Evolutionary conservation across 2,797 vertebrate genomes (phyloP).

Genomic region (Etheostoma nigrum): DNA sequence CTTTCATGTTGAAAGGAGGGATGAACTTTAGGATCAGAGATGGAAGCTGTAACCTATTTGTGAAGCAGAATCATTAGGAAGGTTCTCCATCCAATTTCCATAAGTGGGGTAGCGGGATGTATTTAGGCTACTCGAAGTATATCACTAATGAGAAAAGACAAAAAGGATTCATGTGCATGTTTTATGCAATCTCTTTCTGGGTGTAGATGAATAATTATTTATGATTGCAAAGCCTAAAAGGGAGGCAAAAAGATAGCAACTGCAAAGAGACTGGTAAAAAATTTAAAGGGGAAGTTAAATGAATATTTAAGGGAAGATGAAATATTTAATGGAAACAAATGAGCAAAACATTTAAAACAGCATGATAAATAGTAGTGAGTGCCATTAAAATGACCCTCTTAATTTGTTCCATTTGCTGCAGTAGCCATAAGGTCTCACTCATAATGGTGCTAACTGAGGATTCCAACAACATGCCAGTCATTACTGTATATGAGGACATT

Average conservation of each 20-base stretch:
- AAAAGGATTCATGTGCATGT: conserved; percentile 87
- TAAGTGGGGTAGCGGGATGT: conserved; percentile 86
- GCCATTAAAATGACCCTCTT: conserved; percentile 71
- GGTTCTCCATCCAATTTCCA: conserved; percentile 83
- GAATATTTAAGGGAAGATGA: conserved; percentile 89
- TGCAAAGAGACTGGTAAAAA: conserved; percentile 85
- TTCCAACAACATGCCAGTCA: conserved; percentile 65
- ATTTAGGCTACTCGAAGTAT: conserved; percentile 86
- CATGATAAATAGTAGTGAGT: conserved; percentile 83
- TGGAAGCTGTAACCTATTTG: conserved; percentile 77
- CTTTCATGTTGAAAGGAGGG: conserved; percentile 70
- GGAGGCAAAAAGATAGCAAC: conserved; percentile 79
- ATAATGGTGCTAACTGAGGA: conserved; percentile 54
- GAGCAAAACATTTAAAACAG: conserved; percentile 88
- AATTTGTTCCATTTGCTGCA: conserved; percentile 69
- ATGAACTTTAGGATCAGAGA: conserved; percentile 67
- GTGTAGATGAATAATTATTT: conserved; percentile 87
- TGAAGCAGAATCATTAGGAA: conserved; percentile 78
- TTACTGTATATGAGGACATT: conserved; percentile 52
- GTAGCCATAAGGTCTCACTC: conserved; percentile 71
- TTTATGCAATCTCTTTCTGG: conserved; percentile 88
- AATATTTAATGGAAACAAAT: conserved; percentile 90
- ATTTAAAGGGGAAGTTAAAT: conserved; percentile 87
- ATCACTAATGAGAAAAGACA: conserved; percentile 89
- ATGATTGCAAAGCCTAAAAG: conserved; percentile 86